These are phyloP conservation scores for Orthonyx spaldingii DNA, from an alignment of 2,113 vertebrate species.

Conservation along the genomic window DNA sequence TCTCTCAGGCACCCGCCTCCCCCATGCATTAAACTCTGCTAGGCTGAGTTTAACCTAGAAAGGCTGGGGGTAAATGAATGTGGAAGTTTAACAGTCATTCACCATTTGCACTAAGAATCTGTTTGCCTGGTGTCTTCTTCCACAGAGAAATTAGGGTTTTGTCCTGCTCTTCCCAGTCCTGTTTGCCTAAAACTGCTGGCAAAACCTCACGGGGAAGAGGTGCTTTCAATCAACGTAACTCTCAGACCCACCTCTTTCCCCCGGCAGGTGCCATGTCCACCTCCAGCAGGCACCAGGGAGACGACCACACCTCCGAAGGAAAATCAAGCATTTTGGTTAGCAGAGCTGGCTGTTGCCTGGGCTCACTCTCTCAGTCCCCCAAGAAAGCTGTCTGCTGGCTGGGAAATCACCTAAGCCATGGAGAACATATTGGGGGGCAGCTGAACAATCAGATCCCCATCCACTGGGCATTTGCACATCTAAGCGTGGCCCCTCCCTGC, in stretches of 20 bases:
- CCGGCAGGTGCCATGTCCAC: accelerated
- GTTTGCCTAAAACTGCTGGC: accelerated
- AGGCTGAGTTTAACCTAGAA: too few species aligned
- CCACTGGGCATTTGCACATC: accelerated
- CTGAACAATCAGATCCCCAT: accelerated
- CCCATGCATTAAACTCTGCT: accelerated
- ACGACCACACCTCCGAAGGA: accelerated
- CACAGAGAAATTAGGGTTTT: neutral
- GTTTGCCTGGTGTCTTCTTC: neutral
- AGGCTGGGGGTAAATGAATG: neutral
- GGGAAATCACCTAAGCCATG: neutral
- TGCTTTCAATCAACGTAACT: accelerated
- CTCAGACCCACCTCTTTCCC: neutral
- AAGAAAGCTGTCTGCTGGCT: neutral
- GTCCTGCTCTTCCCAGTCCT: neutral
- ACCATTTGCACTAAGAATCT: neutral
- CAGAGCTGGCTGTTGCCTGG: neutral
- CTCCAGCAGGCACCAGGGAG: neutral
- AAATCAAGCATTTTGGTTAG: accelerated
- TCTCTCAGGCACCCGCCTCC: neutral
- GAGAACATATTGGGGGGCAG: neutral
- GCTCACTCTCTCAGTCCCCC: neutral
- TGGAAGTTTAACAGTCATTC: neutral
- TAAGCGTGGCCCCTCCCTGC: accelerated
- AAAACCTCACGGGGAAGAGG: neutral